Evolutionary conservation across 2,113 vertebrate species (phyloP).

Genomic region (Polyodon spathula): DNA sequence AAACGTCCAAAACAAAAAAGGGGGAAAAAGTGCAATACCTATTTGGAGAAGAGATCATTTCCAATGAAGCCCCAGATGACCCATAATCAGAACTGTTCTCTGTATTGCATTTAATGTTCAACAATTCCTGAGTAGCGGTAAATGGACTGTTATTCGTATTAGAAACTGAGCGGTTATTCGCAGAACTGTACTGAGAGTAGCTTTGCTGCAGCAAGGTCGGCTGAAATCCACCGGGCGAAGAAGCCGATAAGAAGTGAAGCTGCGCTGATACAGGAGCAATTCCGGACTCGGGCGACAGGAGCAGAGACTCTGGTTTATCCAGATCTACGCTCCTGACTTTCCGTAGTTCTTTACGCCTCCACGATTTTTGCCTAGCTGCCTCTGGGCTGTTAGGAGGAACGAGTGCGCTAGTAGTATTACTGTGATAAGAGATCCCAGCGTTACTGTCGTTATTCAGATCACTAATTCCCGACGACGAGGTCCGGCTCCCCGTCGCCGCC

Average conservation of each 20-base stretch:
- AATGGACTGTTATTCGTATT: slow-evolving; percentile 18
- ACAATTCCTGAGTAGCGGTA: slow-evolving; percentile 36
- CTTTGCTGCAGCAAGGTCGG: slow-evolving; percentile 25
- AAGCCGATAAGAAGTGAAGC: slow-evolving; percentile 31
- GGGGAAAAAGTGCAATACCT: slow-evolving; percentile 21
- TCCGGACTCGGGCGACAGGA: slow-evolving; percentile 33
- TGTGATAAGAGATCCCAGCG: slow-evolving; percentile 25
- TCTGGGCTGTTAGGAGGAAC: slow-evolving; percentile 20
- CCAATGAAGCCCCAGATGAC: slow-evolving; percentile 25
- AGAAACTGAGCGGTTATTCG: slow-evolving; percentile 12
- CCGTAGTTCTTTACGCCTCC: slow-evolving; percentile 68
- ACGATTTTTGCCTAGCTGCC: slow-evolving; percentile 45
- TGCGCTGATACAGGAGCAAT: slow-evolving; percentile 27
- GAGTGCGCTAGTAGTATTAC: slow-evolving; percentile 12
- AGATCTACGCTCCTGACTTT: slow-evolving; percentile 76
- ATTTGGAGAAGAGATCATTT: slow-evolving; percentile 24
- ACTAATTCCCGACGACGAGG: slow-evolving; percentile 55
- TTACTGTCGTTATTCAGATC: slow-evolving; percentile 28
- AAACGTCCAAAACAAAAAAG: not conserved
- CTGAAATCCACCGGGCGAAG: slow-evolving; percentile 33
- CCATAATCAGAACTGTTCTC: slow-evolving; percentile 26
- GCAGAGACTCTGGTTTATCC: slow-evolving; percentile 51
- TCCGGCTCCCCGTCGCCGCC: slow-evolving; percentile 70
- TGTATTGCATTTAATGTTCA: slow-evolving; percentile 26
- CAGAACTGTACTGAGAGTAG: slow-evolving; percentile 21